Percentiles rank a stretch among this genome's conserved stretches.
Conservation (phyloP, 2,888 invertebrate genomes). For the Sympetrum striolatum region DNA sequence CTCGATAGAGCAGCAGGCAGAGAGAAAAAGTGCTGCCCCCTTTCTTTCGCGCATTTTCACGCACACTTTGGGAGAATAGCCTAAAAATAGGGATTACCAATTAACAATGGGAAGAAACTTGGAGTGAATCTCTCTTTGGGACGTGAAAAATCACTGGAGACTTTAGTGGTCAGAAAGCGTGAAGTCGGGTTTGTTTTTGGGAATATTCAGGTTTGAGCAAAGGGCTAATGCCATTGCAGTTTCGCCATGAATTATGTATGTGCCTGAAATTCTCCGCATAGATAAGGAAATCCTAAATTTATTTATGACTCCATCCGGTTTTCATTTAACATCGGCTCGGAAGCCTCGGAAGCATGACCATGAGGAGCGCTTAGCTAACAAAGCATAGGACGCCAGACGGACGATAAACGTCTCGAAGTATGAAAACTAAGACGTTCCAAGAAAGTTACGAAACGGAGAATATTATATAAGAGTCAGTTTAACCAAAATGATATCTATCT, state of each 20-base stretch:
- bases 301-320: not conserved
- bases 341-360: not conserved
- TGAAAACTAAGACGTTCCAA: no score
- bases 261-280: not conserved
- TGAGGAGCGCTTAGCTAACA: no score
- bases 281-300: not conserved
- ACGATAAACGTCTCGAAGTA: no score
- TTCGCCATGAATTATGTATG: not conserved
- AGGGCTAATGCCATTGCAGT: not conserved
- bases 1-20: no score
- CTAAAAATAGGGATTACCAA: not conserved
- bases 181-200: not conserved
- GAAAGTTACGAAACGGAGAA: no score
- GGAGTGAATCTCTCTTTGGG: not conserved
- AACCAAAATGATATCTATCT: no score
- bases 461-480: no score
- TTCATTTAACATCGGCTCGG: not conserved
- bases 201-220: not conserved
- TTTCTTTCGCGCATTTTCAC: no score
- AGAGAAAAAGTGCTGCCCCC: no score
- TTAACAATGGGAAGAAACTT: not conserved
- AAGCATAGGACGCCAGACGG: no score
- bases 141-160: not conserved
- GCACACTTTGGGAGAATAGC: no score
- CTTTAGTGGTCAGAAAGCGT: not conserved